Evolutionary conservation across 2,797 vertebrate species (phyloP), one percentile per base, ranked within the genome.

Genomic region (Clarias laeviceps): DNA sequence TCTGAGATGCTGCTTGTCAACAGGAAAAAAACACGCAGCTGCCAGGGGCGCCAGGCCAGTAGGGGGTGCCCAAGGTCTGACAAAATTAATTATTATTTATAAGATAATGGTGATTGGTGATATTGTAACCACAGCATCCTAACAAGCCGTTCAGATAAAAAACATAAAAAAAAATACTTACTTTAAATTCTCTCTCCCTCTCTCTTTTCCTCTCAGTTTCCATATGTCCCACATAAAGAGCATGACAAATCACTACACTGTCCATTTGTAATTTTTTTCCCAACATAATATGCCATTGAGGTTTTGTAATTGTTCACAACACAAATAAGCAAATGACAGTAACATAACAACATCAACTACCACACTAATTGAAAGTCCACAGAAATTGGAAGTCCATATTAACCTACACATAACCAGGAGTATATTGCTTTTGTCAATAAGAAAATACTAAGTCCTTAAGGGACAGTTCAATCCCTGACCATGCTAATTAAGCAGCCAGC

Each of bases 191-290:
- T 79, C 57, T 73, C 73, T 59, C 56, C 34, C 20, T 24, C 18
- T 59, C 57, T 62, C 22, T 17, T n/a, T n/a, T 29, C 11, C 73
- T 56, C 50, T 18, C 29, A 22, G 29, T 34, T 17, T 59, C 45
- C 5, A 56, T 32, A 15, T 18, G 2, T 54, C 76, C 0, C 22
- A 64, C n/a, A 65, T 62, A 80, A 45, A 65, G 50, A 64, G 59
- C 34, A 80, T 80, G 61, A 62, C 24, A 45, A 80, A 80, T 45
- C 18, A 80, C 34, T 80, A 45, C 61, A 79, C 59, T 80, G 29
- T 65, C 40, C 22, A 27, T 40, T 40, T 9, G 15, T 40, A 17
- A 5, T 40, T 45, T 34, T 72, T 45, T 59, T 34, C 34, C 12
- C 32, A 62, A 59, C 56, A 78, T 61, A 15, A 37, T 32, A 61